Percentiles rank a stretch among this genome's conserved stretches.
phyloP scores from a whole-genome alignment of 2,888 invertebrate genomes.

The Apodemia hepburni region DNA sequence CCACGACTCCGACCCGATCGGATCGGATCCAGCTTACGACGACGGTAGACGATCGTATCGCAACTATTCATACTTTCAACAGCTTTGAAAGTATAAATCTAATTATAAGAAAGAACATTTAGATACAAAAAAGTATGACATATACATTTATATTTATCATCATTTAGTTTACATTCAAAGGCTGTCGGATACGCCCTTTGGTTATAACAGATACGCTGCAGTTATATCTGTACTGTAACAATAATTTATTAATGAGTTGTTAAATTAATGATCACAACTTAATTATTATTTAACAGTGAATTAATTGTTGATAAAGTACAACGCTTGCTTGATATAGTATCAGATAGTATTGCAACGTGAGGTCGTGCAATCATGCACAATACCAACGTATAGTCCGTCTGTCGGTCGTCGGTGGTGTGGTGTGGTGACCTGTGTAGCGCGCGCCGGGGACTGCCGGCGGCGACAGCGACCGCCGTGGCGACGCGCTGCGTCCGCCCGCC shows the following conservation, averaged over 20 bases:
- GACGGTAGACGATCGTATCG: neutral
- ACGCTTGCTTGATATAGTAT: neutral
- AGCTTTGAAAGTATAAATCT: slow-evolving; percentile 16
- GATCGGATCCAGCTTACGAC: slow-evolving; percentile 33
- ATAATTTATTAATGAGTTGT: neutral
- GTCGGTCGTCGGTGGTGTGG: slow-evolving; percentile 41
- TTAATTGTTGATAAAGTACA: too few relatives aligned
- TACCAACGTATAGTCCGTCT: slow-evolving; percentile 9
- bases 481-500: slow-evolving; percentile 89
- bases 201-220: neutral
- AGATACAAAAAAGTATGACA: neutral
- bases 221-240: slow-evolving; percentile 11
- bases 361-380: slow-evolving; percentile 11
- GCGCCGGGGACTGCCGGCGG: slow-evolving; percentile 85
- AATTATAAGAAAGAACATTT: neutral
- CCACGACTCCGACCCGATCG: slow-evolving; percentile 33
- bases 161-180: neutral
- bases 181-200: slow-evolving; percentile 11
- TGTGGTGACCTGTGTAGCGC: slow-evolving; percentile 79
- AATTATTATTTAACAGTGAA: too few relatives aligned
- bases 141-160: neutral
- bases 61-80: slow-evolving; percentile 20
- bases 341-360: slow-evolving; percentile 13
- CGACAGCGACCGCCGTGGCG: slow-evolving; percentile 90
- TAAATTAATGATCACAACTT: neutral